These are phyloP conservation scores for Timandra comae DNA, from an alignment of 2,888 invertebrate species.

Conservation along the genomic window DNA sequence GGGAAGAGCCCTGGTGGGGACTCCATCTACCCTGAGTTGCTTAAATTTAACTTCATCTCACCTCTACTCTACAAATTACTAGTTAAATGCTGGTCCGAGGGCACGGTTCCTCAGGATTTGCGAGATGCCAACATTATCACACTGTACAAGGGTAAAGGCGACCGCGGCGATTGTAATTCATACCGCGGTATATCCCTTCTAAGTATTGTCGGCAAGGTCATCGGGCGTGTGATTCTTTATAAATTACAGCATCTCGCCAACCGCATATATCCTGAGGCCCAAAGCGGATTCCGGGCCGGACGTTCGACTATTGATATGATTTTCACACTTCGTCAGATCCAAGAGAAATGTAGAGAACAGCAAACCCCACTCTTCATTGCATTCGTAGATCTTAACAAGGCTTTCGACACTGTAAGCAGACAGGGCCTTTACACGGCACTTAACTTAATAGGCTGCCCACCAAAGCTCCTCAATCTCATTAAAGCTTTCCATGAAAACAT, in stretches of 20 bases:
- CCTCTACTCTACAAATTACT: too few relatives aligned
- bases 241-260: slow-evolving; percentile 1
- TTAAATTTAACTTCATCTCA: too few relatives aligned
- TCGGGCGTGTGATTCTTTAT: neutral
- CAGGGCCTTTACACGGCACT: slow-evolving; percentile 2
- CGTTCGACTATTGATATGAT: slow-evolving; percentile 14
- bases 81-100: neutral
- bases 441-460: slow-evolving; percentile 3
- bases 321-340: slow-evolving; percentile 11
- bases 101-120: slow-evolving; percentile 8
- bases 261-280: slow-evolving; percentile 12
- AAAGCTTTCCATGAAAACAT: neutral
- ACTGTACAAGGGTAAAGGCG: too few relatives aligned
- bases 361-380: slow-evolving; percentile 1
- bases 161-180: too few relatives aligned
- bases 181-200: slow-evolving; percentile 7
- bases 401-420: too few relatives aligned
- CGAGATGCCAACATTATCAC: slow-evolving; percentile 5
- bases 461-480: slow-evolving; percentile 1
- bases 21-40: too few relatives aligned
- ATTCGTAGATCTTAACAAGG: too few relatives aligned
- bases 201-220: slow-evolving; percentile 4
- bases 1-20: too few relatives aligned
- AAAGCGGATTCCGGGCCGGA: slow-evolving; percentile 11
- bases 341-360: slow-evolving; percentile 15